A percentile compares a stretch with the other conserved stretches of the same genome.
These are phyloP conservation scores for Drosophila paramelanica DNA, from an alignment of 2,888 invertebrate genomes.

Conservation along the genomic window DNA sequence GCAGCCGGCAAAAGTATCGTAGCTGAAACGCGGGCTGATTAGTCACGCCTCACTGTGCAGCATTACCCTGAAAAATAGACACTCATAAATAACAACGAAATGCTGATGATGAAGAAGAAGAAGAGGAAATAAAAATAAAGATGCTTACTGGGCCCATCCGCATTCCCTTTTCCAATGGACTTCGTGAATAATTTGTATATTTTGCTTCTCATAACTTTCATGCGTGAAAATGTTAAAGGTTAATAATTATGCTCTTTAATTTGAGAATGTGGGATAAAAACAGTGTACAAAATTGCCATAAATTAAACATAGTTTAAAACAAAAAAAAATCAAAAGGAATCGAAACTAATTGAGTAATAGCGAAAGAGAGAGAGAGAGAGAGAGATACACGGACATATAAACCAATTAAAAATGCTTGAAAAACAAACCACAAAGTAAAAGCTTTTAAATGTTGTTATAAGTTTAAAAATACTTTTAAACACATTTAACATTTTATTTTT, in stretches of 20 bases:
- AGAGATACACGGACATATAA: neutral
- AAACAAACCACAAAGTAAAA: slow-evolving; percentile 7
- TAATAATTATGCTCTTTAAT: slow-evolving; percentile 70
- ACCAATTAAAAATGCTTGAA: neutral
- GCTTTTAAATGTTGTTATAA: neutral
- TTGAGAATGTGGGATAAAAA: slow-evolving; percentile 30
- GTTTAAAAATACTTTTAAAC: neutral
- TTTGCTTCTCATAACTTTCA: slow-evolving; percentile 62
- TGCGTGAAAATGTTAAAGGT: slow-evolving; percentile 78
- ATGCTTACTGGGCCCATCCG: slow-evolving; percentile 16
- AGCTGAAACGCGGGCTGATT: slow-evolving; percentile 58
- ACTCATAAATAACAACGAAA: slow-evolving; percentile 67
- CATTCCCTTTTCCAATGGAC: slow-evolving; percentile 31
- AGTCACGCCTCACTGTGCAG: slow-evolving; percentile 69
- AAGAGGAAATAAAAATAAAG: slow-evolving; percentile 10
- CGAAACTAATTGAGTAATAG: slow-evolving; percentile 2
- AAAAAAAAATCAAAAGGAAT: slow-evolving; percentile 4
- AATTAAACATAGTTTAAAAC: slow-evolving; percentile 37
- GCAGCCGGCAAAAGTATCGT: slow-evolving; percentile 61
- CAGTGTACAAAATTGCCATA: slow-evolving; percentile 28
- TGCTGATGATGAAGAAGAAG: slow-evolving; percentile 5
- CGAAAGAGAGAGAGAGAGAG: neutral
- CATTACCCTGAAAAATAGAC: slow-evolving; percentile 68
- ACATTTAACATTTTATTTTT: too few species aligned
- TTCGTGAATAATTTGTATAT: slow-evolving; percentile 37